Conservation (phyloP, 2,888 invertebrate genomes). For the Metopia argyrocephala region DNA sequence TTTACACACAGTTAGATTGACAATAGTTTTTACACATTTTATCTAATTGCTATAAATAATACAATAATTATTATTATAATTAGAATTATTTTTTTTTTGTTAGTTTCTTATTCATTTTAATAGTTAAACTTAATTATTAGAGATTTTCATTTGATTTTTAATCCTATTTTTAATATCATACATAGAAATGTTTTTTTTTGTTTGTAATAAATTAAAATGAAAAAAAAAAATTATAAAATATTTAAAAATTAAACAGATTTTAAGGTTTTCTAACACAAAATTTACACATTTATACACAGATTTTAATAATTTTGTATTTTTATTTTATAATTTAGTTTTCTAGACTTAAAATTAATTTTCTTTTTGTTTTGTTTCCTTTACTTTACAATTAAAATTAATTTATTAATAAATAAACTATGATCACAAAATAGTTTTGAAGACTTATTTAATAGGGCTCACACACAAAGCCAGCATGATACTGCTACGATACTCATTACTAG, state of each 20-base stretch:
- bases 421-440: slow-evolving; percentile 64
- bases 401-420: slow-evolving; percentile 63
- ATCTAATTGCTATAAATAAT: too few relatives aligned
- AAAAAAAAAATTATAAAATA: slow-evolving; percentile 9
- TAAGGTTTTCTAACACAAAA: slow-evolving; percentile 53
- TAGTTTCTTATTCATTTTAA: slow-evolving; percentile 12
- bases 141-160: background rate
- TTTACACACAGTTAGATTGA: slow-evolving; percentile 43
- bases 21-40: too few relatives aligned
- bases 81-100: background rate
- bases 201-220: slow-evolving; percentile 12
- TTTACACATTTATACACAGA: slow-evolving; percentile 62
- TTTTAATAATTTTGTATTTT: slow-evolving; percentile 47
- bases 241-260: background rate
- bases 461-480: too few relatives aligned
- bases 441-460: slow-evolving; percentile 51
- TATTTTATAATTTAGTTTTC: slow-evolving; percentile 1
- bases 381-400: slow-evolving; percentile 49
- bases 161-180: slow-evolving; percentile 32
- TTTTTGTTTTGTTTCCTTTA: slow-evolving; percentile 34
- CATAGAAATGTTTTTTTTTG: too few relatives aligned
- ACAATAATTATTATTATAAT: slow-evolving; percentile 24
- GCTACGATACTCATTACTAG: too few relatives aligned
- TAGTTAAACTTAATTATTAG: slow-evolving; percentile 27
- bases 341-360: slow-evolving; percentile 47